A percentile compares a stretch with the other conserved stretches of the same genome.
phyloP scores from a whole-genome alignment of 1,140 invertebrate genomes.

The Diprion similis region DNA sequence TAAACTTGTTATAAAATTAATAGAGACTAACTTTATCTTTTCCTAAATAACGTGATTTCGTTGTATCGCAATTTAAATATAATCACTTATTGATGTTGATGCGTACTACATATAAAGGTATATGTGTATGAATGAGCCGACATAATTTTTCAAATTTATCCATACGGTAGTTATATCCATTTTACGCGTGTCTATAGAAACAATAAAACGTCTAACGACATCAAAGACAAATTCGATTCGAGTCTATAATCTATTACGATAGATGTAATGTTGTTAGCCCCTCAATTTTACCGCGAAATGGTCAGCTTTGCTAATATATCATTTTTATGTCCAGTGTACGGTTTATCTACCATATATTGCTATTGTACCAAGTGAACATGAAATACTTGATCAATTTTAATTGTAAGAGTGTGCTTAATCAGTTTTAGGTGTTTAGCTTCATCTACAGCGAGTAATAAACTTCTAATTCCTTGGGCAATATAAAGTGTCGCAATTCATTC shows the following conservation, averaged over 20 bases:
- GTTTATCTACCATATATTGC: no score
- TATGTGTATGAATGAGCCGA: conserved; percentile 28
- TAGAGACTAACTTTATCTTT: conserved; percentile 10
- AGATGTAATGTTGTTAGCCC: neutral
- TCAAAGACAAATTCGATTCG: conserved; percentile 1
- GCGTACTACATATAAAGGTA: conserved; percentile 24
- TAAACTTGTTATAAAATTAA: conserved; percentile 37
- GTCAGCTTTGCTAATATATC: neutral
- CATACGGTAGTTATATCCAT: neutral
- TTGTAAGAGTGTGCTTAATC: no score
- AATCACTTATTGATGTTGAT: conserved; percentile 25
- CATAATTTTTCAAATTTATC: conserved; percentile 17
- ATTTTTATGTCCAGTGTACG: no score
- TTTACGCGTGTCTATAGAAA: conserved; percentile 1
- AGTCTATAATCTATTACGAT: neutral
- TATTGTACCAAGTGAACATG: no score
- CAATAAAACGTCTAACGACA: conserved; percentile 5
- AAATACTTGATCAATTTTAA: no score
- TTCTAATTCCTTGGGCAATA: neutral
- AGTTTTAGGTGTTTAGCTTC: no score
- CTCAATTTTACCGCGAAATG: conserved; percentile 5
- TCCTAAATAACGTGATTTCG: conserved; percentile 34
- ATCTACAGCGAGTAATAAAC: neutral
- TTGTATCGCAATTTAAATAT: conserved; percentile 29
- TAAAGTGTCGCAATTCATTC: neutral